Base-by-base conservation (phyloP, 1,140 invertebrate genomes). In the Lasioglossum albipes region DNA sequence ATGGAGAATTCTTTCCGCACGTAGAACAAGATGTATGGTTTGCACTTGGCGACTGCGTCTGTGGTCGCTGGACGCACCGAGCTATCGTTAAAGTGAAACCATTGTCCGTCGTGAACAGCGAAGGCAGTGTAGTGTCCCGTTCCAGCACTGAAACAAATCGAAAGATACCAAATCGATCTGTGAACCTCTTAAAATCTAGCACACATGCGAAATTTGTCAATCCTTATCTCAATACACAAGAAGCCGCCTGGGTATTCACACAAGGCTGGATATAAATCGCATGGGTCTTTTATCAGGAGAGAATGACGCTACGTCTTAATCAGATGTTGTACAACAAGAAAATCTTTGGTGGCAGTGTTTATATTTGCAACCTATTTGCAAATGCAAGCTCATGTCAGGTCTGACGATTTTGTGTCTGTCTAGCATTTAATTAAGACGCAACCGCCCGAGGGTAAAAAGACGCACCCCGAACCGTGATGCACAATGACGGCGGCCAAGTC, bases 41-140 rank as follows among this genome's bases (percentile, higher is more conserved):
- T 97, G 92, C 96, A 97, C 82, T 96, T 95, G 2, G 95, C 95
- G 42, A 98, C 97, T 12, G 95, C 95, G 27, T 95, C 94, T 18
- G 94, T 94, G 85, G 96, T 95, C 62, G 95, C 95, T 12, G 95
- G 94, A 22, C 96, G 95, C n/a, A 98, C 97, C n/a, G 96, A 96
- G 88, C 96, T 97, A 92, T 98, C 97, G 93, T 98, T 97, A 93
- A 97, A 98, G 92, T 97, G 96, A 93, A 96, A 97, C 97, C 97
- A 97, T 84, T 96, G 95, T 70, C 95, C 95, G 89, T 96, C 95
- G 94, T 97, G 96, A 80, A 96, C 95, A 72, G 96, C 97, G 94
- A 97, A 97, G 77, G 97, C 96, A 83, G 97, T 97, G 92, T 97
- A 98, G 92, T 97, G 97, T 74, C 97, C 97, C 74, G 96, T 97